Evolutionary conservation across 1,140 invertebrate species (phyloP).

Genomic region (Halictus rubicundus): DNA sequence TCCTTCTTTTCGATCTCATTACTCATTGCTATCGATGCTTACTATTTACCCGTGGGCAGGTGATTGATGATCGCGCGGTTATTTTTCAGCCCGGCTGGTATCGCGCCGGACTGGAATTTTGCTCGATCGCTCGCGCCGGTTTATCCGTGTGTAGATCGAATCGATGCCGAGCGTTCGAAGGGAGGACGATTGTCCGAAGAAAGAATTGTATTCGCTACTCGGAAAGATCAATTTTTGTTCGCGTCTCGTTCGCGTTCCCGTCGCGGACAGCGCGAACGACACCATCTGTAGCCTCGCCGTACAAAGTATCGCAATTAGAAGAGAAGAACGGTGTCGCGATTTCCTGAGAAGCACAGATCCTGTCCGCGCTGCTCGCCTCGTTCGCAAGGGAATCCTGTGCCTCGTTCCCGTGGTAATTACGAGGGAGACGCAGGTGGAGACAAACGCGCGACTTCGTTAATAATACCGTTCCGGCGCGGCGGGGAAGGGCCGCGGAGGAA

Average conservation of each 20-base stretch:
- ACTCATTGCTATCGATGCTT: slow-evolving; percentile 5
- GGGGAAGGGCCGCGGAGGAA: slow-evolving; percentile 12
- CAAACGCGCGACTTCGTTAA: slow-evolving; percentile 46
- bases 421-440: slow-evolving; percentile 24
- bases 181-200: too few relatives aligned
- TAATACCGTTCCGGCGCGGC: slow-evolving; percentile 37
- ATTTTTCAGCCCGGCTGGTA: not conserved
- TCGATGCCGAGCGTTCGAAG: too few relatives aligned
- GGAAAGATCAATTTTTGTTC: too few relatives aligned
- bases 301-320: not conserved
- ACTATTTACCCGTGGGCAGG: slow-evolving; percentile 27
- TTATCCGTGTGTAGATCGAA: too few relatives aligned
- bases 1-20: slow-evolving; percentile 23
- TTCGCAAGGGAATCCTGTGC: not conserved
- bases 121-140: too few relatives aligned
- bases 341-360: not conserved
- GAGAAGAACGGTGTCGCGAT: not conserved
- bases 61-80: slow-evolving; percentile 26
- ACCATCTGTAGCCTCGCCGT: too few relatives aligned
- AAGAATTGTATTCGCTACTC: too few relatives aligned
- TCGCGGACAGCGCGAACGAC: too few relatives aligned
- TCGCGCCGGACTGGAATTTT: not conserved
- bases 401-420: slow-evolving; percentile 20
- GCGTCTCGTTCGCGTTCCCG: too few relatives aligned
- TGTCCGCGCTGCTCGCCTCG: not conserved